These are phyloP conservation scores for Stigmatopora nigra DNA, from an alignment of 2,113 vertebrate genomes.

Conservation along the genomic window DNA sequence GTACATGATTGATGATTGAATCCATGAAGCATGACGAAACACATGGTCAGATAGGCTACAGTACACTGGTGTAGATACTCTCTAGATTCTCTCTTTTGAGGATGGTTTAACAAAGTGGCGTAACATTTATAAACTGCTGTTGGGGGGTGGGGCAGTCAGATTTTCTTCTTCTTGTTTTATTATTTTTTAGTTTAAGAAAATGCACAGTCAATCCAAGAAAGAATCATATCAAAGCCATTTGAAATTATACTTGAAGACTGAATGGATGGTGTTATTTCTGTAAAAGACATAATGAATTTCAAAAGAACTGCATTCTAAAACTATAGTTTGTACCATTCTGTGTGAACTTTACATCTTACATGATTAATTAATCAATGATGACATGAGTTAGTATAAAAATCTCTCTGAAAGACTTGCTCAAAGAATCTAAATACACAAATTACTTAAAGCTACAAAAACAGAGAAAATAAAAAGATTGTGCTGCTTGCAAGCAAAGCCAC, in stretches of 20 bases:
- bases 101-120: constrained; percentile 9
- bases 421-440: too few species aligned
- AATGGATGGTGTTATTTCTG: not conserved
- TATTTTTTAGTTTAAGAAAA: not conserved
- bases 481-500: too few species aligned
- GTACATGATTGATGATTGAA: not conserved
- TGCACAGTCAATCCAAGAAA: not conserved
- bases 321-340: not conserved
- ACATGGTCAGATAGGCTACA: constrained; percentile 47
- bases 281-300: not conserved
- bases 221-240: not conserved
- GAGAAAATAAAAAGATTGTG: too few species aligned
- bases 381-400: too few species aligned
- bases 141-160: not conserved
- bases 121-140: constrained; percentile 10
- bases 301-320: not conserved
- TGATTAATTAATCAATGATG: too few species aligned
- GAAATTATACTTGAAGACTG: not conserved
- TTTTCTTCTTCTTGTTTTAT: not conserved
- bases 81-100: constrained; percentile 3
- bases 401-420: too few species aligned
- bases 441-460: too few species aligned
- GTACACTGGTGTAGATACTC: not conserved
- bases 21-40: constrained; percentile 27
- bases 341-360: too few species aligned